These are phyloP conservation scores for Sebastes matsubarae DNA, from an alignment of 2,797 vertebrate genomes.

Conservation along the genomic window DNA sequence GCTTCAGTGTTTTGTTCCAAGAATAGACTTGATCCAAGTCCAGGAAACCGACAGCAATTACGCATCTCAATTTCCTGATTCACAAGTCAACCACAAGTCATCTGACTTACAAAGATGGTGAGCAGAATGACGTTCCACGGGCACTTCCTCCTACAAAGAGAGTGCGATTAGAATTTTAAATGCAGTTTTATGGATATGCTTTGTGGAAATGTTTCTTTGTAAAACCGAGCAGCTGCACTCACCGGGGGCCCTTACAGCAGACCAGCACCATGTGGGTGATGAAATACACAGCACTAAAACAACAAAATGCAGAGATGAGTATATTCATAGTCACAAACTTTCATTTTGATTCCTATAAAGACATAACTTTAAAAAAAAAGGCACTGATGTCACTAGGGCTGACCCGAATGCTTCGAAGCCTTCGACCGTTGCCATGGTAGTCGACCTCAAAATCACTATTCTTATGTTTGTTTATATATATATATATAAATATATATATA, in stretches of 20 bases:
- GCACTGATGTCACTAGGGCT: too few species aligned
- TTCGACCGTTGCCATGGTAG: too few species aligned
- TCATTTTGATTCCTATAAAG: not conserved
- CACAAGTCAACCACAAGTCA: not conserved
- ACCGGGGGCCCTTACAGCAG: conserved; percentile 95
- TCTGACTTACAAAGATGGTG: conserved; percentile 88
- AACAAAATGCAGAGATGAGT: not conserved
- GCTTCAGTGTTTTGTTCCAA: not conserved
- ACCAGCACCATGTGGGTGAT: conserved; percentile 88
- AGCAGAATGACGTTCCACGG: conserved; percentile 96
- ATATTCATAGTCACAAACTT: not conserved
- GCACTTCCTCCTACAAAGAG: conserved; percentile 88
- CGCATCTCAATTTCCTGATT: not conserved
- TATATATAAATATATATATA: too few species aligned
- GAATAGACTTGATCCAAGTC: not conserved
- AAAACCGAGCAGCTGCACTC: conserved; percentile 60
- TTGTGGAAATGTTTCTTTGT: not conserved
- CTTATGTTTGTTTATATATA: too few species aligned
- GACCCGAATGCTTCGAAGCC: too few species aligned
- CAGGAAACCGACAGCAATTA: not conserved
- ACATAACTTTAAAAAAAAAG: not conserved
- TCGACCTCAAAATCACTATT: too few species aligned
- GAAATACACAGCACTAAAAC: conserved; percentile 83
- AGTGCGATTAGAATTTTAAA: not conserved
- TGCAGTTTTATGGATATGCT: not conserved